Evolutionary conservation across 1,140 invertebrate genomes (phyloP), one percentile per base, ranked within the genome.

Genomic region (Neotoxoptera formosana): DNA sequence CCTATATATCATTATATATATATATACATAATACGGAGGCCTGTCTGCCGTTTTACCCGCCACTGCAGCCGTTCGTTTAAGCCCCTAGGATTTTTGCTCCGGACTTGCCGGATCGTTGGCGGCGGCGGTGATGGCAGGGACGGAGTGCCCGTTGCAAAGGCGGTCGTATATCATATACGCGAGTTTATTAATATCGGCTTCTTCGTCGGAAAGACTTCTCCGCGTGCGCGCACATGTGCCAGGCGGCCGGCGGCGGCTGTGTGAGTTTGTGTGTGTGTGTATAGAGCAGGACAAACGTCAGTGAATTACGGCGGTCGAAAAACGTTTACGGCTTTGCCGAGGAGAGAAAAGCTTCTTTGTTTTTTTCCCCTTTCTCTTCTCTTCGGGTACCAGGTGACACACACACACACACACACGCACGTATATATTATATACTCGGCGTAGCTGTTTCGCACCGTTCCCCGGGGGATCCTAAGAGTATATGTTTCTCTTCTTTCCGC

Each of bases 181-280:
- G 91, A 93, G 91, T 93, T 93, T 93, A 93, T 93, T 93, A 93
- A 93, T 93, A 93, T 93, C 81, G 91, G 91, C 91, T 92, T 48
- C 91, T 92, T 48, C 76, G 91, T 81, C 34, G 76, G 91, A 17
- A 76, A 92, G 60, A 53, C 41, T 34, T 34, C 56, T 47, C 30
- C 41, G 67, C 23, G 90, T 67, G 56, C 56, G 56, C 56, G 47
- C 67, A 92, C 76, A 92, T 92, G 91, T 92, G 91, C 25, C 45
- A 76, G 60, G 14, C 51, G 53, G 7, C 6, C 9, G 47, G 67
- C 9, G 76, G 48, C 1, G 45, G 48, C 17, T 41, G 41, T 86
- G 45, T 67, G 30, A n/a, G 4, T 60, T 0, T 56, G 1, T 56
- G 2, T 56, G 25, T 21, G 56, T 60, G 56, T 30, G 56, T 60